Percentiles rank a stretch among this genome's conserved stretches.
Evolutionary conservation across 1,140 invertebrate genomes (phyloP).

Genomic region (Pentalonia nigronervosa): DNA sequence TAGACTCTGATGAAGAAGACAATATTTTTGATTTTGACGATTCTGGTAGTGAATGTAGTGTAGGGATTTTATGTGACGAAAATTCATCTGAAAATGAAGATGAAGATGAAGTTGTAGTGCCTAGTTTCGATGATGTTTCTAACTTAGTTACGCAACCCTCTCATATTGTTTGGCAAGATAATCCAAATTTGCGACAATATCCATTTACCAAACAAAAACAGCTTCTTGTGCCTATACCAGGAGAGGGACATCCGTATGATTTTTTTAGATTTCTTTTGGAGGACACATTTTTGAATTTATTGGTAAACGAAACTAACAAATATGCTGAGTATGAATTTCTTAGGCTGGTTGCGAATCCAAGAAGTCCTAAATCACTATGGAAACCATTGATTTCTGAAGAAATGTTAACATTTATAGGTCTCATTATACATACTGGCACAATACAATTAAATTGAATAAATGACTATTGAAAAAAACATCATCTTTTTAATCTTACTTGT

Average conservation of each 20-base stretch:
- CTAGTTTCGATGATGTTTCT: neutral
- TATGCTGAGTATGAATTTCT: neutral
- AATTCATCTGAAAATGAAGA: slow-evolving; percentile 6
- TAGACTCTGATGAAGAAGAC: neutral
- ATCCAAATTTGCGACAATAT: neutral
- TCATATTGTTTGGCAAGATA: slow-evolving; percentile 15
- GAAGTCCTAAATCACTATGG: neutral
- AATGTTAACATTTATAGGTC: slow-evolving; percentile 3
- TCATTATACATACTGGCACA: neutral
- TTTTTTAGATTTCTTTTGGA: neutral
- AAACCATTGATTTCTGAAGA: neutral
- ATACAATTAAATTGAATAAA: neutral
- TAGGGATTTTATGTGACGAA: neutral
- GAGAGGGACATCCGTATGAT: slow-evolving; percentile 14
- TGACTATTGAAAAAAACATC: slow-evolving; percentile 32
- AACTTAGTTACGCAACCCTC: neutral
- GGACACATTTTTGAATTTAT: slow-evolving; percentile 11
- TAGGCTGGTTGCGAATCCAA: neutral
- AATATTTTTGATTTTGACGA: slow-evolving; percentile 14
- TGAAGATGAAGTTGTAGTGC: neutral
- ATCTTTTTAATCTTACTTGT: slow-evolving; percentile 13
- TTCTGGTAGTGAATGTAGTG: slow-evolving; percentile 18
- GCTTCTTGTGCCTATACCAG: slow-evolving; percentile 27
- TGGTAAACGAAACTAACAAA: neutral
- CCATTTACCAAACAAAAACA: slow-evolving; percentile 10